These are phyloP conservation scores for Scolopax rusticola DNA, from an alignment of 2,797 vertebrate genomes.

Conservation along the genomic window DNA sequence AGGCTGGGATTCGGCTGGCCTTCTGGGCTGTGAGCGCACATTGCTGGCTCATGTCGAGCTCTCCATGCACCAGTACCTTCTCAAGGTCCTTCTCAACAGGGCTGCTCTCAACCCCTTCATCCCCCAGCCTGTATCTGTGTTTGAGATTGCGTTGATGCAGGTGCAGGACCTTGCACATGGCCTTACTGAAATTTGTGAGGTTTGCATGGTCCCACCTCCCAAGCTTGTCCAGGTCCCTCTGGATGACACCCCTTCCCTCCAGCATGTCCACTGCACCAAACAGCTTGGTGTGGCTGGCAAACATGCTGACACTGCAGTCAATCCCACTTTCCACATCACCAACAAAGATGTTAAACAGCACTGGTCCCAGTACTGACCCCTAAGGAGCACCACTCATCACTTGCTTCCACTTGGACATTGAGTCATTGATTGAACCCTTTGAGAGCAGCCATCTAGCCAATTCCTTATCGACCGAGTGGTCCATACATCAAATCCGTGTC, in stretches of 20 bases:
- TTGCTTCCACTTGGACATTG: neutral
- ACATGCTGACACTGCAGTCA: neutral
- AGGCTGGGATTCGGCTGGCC: neutral
- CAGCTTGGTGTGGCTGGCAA: neutral
- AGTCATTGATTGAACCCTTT: neutral
- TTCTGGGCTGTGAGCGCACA: neutral
- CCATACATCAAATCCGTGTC: neutral
- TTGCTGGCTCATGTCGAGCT: neutral
- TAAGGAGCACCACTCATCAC: neutral
- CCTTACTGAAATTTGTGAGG: neutral
- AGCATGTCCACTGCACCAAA: neutral
- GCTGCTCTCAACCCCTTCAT: neutral
- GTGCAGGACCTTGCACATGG: neutral
- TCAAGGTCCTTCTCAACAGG: neutral
- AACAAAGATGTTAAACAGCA: neutral
- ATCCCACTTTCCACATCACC: neutral
- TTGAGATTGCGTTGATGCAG: neutral
- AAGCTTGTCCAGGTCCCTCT: neutral
- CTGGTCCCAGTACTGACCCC: neutral
- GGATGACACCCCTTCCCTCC: neutral
- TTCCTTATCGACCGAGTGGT: neutral
- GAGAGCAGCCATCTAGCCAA: neutral
- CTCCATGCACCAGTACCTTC: neutral
- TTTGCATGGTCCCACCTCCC: neutral
- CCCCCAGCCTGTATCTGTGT: neutral